Base-by-base conservation (phyloP, 2,888 invertebrate genomes). In the Parasteatoda lunata region DNA sequence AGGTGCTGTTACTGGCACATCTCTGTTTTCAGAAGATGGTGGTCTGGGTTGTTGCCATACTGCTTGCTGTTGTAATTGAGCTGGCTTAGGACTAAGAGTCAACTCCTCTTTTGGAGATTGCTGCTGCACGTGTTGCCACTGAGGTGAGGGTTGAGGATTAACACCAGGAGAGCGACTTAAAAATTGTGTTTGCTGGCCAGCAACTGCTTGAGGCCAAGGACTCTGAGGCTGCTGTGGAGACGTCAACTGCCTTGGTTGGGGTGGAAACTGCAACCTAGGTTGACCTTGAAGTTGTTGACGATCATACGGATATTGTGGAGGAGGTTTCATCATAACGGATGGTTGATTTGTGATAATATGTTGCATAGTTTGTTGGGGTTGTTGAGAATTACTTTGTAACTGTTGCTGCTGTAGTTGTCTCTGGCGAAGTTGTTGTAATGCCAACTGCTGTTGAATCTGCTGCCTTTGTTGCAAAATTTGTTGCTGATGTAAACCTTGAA, bases 21-120 rank as follows among this genome's bases (percentile, higher is more conserved):
- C 75, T 54, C 30, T 68, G 76, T 87, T 77, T 45, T 59, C 59
- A 13, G 11, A 13, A 13, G 9, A 5, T 13, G 6, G 59, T 13
- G 70, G 94, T 93, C 64, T 65, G 59, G 45, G 94, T 93, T 91
- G n/a, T 59, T 65, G 48, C 77, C 73, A 76, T 48, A 64, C 47
- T 13, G 72, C 69, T 70, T 89, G 84, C 70, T 79, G 79, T 15
- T 79, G 77, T 7, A 64, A 52, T 52, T 64, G 66, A 5, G 72
- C 8, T 59, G 80, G 68, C 51, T 88, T 84, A 5, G 84, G 82
- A 59, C 79, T 78, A 13, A 81, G 81, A 5, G 75, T 54, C 51
- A 88, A 76, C 11, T 88, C 88, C 45, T 86, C 86, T 72, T 88
- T 88, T 30, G 79, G 82, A 30, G 78, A 80, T 13, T 66, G 80